Conservation (phyloP, 2,888 invertebrate genomes). For the Drosophila eohydei region DNA sequence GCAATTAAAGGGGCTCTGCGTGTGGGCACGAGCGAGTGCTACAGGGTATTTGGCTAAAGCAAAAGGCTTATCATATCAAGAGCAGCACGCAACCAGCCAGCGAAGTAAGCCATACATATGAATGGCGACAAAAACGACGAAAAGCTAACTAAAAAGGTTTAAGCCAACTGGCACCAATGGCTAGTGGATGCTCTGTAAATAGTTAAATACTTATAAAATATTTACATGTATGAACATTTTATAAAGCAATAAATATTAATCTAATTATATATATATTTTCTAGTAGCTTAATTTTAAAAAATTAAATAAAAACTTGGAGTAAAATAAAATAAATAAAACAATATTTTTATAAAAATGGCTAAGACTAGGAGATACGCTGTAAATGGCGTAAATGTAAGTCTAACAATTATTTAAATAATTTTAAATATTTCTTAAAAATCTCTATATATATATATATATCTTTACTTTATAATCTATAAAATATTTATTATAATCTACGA, state of each 20-base stretch:
- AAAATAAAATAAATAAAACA: no score
- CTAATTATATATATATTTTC: no score
- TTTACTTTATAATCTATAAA: no score
- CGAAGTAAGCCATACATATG: conserved; percentile 58
- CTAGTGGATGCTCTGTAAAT: conserved; percentile 15
- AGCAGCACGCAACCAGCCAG: conserved; percentile 59
- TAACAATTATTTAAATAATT: no score
- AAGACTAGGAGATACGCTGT: background rate
- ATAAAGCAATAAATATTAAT: background rate
- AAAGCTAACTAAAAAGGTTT: conserved; percentile 15
- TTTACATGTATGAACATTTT: background rate
- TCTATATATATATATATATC: no score
- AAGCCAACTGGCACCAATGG: no score
- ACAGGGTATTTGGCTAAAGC: conserved; percentile 6
- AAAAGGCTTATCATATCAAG: conserved; percentile 72
- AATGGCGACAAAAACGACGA: conserved; percentile 63
- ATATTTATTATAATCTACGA: no score
- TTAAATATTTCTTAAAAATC: no score
- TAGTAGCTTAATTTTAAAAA: no score
- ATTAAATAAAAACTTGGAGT: no score
- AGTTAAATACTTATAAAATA: background rate
- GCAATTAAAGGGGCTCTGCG: conserved; percentile 66
- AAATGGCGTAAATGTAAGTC: background rate
- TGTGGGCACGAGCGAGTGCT: background rate
- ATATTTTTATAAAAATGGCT: no score